A percentile compares a stretch with the other conserved stretches of the same genome.
These are phyloP conservation scores for Phacellophora camtschatica DNA, from an alignment of 30 jellyfish, hydroid and myxozoan genomes.

Conservation along the genomic window DNA sequence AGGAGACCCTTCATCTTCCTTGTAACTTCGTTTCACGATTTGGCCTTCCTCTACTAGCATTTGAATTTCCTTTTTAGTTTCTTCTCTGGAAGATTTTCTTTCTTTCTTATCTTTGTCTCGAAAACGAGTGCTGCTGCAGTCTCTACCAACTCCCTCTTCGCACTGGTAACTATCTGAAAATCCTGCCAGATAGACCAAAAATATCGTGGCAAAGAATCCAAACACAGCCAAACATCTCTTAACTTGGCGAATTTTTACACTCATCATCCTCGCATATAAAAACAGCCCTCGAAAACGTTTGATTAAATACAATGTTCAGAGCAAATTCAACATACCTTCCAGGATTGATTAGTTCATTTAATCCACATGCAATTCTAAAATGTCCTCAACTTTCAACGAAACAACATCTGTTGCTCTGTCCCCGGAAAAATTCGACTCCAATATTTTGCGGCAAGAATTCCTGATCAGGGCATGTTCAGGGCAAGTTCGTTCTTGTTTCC, in stretches of 20 bases:
- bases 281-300: too few relatives aligned
- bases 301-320: too few relatives aligned
- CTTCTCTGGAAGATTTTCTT: not conserved
- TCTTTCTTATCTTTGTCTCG: not conserved
- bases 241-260: slow-evolving; percentile 26
- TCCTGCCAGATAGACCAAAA: slow-evolving; percentile 5
- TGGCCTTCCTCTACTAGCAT: slow-evolving; percentile 14
- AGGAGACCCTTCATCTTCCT: not conserved
- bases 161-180: slow-evolving; percentile 16
- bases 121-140: not conserved
- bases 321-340: too few relatives aligned
- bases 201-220: not conserved
- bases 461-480: too few relatives aligned
- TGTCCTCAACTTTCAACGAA: too few relatives aligned
- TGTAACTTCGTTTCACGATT: slow-evolving; percentile 5
- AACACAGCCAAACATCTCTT: not conserved
- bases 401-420: too few relatives aligned
- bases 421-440: too few relatives aligned
- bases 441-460: too few relatives aligned
- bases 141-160: not conserved
- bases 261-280: too few relatives aligned
- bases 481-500: too few relatives aligned
- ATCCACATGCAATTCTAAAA: too few relatives aligned
- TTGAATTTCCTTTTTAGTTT: not conserved
- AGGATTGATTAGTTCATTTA: too few relatives aligned